Evolutionary conservation across 2,888 invertebrate genomes (phyloP), one percentile per base, ranked within the genome.

Genomic region (Trachelus iudaicus): DNA sequence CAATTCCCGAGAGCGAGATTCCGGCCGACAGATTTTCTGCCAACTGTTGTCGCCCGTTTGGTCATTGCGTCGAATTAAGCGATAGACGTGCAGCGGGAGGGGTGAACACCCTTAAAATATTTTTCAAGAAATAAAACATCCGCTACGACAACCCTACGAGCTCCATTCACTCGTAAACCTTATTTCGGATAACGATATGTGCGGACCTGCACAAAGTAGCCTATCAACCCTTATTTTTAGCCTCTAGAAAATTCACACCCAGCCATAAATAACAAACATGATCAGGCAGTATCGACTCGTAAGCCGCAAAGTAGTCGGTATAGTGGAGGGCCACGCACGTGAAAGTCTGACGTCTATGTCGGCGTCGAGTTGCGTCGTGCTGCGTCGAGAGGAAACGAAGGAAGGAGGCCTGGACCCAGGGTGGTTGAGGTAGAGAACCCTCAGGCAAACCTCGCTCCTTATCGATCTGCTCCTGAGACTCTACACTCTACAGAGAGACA

Each of bases 401-500:
- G 40, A 37, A 88, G 87, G 87, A 87, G 86, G 86, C 86, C 37
- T 56, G 40, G 40, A 56, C 40, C 40, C 23, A 56, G 40, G 40
- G 40, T 87, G 87, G 87, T 87, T 87, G 86, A 85, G 86, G 89
- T 87, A 86, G 87, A 89, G 89, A 89, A 86, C 88, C 86, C 87
- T 88, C 84, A 86, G 87, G 88, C 86, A 85, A 89, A 89, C 88
- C 88, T 89, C 86, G 90, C 87, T 90, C 87, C 89, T 90, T 90
- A 90, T 90, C 90, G 90, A 90, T 90, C 90, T 88, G 87, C 89
- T 87, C 86, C 88, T 89, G 87, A 90, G 90, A 89, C 88, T 80
- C 89, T 85, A 84, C 85, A 83, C 85, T 81, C 79, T 82, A 83
- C 82, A 81, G 78, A 73, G 77, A 77, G 81, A 77, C 73, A 76